Evolutionary conservation across 2,113 vertebrate genomes (phyloP), one percentile per base, ranked within the genome.

Genomic region (Hucho hucho): DNA sequence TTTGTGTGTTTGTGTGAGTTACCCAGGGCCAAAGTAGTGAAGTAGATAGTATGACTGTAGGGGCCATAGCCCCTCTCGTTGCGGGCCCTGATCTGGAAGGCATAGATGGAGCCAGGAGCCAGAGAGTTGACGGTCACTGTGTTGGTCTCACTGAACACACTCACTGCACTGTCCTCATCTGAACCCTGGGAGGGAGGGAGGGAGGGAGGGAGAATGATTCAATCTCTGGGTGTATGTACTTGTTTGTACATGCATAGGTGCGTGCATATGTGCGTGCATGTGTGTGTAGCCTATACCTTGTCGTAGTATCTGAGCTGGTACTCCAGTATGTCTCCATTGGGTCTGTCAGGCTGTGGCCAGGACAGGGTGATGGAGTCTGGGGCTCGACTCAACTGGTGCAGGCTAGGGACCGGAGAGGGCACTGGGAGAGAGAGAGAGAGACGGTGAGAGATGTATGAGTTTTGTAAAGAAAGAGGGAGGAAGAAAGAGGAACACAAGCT

Each of bases 241-340:
- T 64, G 18, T 12, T 12, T 25, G 20, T 70, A 18, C 59, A 46
- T 58, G 25, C n/a, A 13, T 74, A 32, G 6, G 5, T 26, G 32
- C 32, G 6, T 16, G 24, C 47, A 9, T 64, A 29, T 29, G 29
- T 29, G 29, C 24, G 6, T 16, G 11, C 43, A 12, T 75, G 4
- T 63, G 29, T 18, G 49, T 49, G 22, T 43, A 43, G 26, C 5
- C 6, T 14, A 20, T 53, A 97, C 97, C 96, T 98, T 98, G 89
- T 98, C 95, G 0, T 95, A 96, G 89, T 97, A 99, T 70, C 97
- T 93, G 26, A 99, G 94, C 85, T 98, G 97, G 77, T 99, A 99
- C 87, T 99, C 96, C 85, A 99, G 84, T 82, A 99, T 97, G 87
- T 97, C 92, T 4, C 97, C 97, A 0, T 98, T 98, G 63, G 97